Base-by-base conservation (phyloP, 2,113 vertebrate species). In the Melanerpes aurifrons region DNA sequence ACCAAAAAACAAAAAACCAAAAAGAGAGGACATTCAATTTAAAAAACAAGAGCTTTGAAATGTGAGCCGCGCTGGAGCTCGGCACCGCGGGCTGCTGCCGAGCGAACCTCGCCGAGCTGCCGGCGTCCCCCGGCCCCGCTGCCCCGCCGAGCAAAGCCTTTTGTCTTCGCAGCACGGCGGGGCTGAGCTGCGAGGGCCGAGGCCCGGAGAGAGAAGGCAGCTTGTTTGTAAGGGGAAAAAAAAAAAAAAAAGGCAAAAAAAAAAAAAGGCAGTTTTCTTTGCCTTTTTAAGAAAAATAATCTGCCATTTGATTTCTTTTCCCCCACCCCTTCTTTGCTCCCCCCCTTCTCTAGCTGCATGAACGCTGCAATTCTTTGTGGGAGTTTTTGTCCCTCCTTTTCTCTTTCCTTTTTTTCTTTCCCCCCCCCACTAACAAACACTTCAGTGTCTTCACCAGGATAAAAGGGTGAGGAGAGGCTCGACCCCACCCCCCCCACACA, bases 41-140 rank as follows among this genome's bases (percentile, higher is more conserved):
- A 47, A 94, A 86, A 54, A 54, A 29, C 81, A 81, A 66, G 57
- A 31, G 77, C 93, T 96, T 96, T 97, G 96, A 97, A 96, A 96
- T 66, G 89, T 71, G 94, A 96, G 83, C 77, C 3, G 12, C 50
- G 89, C 90, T 90, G 1, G 57, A 86, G 83, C 86, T 77, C 47
- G 4, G 57, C 76, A 56, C 31, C 1, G 54, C 29, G n/a, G 80
- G 70, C 73, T 70, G 88, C 48, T 47, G 90, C 87, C 6, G 26
- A 17, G 85, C 6, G 17, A 69, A 69, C 82, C 72, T 75, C 54
- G 13, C 58, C 7, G 47, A 13, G 57, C 82, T 89, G 82, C 90
- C 19, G 10, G 63, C 57, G 4, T 6, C 73, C 21, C 71, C 71
- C 48, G 26, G 87, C 83, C 83, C 58, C 31, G 26, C 72, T 94